phyloP scores from a whole-genome alignment of 2,797 vertebrate species.

The Vireo griseus region DNA sequence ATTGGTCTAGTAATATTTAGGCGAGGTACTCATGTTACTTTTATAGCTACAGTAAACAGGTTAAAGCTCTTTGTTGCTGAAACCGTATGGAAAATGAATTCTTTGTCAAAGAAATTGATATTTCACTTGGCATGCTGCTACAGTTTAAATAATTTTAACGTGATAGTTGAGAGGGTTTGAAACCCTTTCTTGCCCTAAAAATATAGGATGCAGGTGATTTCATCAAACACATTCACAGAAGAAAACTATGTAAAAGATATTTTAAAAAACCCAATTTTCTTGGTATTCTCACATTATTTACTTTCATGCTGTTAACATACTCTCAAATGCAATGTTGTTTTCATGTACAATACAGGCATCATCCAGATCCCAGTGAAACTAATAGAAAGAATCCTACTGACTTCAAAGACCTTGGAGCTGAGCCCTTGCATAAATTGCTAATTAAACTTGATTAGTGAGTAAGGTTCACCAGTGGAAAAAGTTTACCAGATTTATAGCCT shows the following conservation, averaged over 20 bases:
- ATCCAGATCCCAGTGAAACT: not conserved
- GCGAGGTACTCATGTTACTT: not conserved
- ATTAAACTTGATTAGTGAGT: constrained; percentile 25
- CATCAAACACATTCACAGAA: not conserved
- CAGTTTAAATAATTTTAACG: not conserved
- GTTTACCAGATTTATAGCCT: not conserved
- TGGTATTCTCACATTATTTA: not conserved
- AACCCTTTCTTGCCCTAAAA: not conserved
- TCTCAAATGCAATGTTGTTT: not conserved
- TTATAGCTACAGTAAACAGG: not conserved
- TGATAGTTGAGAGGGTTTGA: not conserved
- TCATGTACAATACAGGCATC: not conserved
- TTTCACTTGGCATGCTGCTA: not conserved
- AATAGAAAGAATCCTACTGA: not conserved
- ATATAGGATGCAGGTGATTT: not conserved
- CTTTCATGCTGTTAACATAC: not conserved
- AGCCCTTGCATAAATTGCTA: not conserved
- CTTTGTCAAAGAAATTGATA: not conserved
- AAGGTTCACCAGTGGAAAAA: not conserved
- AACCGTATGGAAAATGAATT: constrained; percentile 43
- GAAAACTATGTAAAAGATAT: not conserved
- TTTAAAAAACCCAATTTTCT: not conserved
- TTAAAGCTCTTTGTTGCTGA: constrained; percentile 11
- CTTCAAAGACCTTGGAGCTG: constrained; percentile 13
- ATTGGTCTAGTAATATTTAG: not conserved